Conservation (phyloP, 2,113 vertebrate species). For the Corythaeola cristata region DNA sequence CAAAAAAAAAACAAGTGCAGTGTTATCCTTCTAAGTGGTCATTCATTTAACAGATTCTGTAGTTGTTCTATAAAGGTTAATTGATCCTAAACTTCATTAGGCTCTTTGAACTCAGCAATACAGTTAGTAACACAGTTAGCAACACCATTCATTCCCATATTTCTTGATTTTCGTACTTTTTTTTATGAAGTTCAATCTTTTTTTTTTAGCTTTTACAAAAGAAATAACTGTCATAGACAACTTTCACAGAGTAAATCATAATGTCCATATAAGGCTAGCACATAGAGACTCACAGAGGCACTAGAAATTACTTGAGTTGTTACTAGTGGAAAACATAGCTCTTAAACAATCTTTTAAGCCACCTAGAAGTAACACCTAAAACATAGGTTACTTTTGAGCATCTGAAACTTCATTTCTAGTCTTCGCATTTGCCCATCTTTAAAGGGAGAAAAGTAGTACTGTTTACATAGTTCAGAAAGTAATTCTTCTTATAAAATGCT, state of each 20-base stretch:
- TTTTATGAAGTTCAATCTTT: fast-evolving
- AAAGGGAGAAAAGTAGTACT: not conserved
- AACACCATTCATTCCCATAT: not conserved
- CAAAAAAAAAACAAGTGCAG: not conserved
- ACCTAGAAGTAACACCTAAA: not conserved
- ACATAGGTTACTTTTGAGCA: not conserved
- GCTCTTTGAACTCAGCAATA: not conserved
- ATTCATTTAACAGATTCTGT: not conserved
- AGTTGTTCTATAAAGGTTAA: not conserved
- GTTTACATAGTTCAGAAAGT: not conserved
- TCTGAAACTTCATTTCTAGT: not conserved
- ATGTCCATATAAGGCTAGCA: not conserved
- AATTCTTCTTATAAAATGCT: not conserved
- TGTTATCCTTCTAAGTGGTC: not conserved
- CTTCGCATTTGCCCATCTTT: not conserved
- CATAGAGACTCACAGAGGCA: not conserved
- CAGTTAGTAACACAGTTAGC: not conserved
- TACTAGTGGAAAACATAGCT: not conserved
- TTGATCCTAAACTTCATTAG: not conserved
- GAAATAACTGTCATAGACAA: not conserved
- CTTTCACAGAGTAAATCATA: not conserved
- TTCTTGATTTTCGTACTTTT: not conserved
- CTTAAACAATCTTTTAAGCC: not conserved
- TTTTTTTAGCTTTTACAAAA: not conserved
- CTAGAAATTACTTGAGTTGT: not conserved